Evolutionary conservation across 2,797 vertebrate genomes (phyloP), one percentile per base, ranked within the genome.

Genomic region (Notolabrus celidotus): DNA sequence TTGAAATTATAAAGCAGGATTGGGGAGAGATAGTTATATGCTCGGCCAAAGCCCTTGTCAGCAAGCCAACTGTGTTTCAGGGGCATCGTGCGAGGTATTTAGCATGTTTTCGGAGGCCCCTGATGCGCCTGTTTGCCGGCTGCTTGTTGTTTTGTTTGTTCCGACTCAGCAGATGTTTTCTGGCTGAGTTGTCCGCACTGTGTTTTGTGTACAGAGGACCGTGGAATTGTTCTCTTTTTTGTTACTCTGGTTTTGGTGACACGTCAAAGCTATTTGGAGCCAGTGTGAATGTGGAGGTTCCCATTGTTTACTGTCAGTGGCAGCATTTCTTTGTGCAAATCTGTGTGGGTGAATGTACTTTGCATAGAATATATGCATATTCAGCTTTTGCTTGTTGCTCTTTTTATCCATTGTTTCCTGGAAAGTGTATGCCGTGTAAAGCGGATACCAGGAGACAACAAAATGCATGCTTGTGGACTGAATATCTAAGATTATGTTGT

Each of bases 101-200:
- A 67, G 46, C 64, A 41, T 83, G 79, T 88, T 87, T 78, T 75
- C 51, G 9, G 74, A 69, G 77, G 77, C 63, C 71, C 58, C 65
- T 4, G 19, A 64, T n/a, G 42, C 22, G 52, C 51, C 67, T 60
- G 63, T 58, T 65, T 49, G 34, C 63, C 55, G 33, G 38, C 76
- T 75, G 58, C 61, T 72, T 80, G 71, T 79, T 77, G 74, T 86
- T 77, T 62, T 73, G 73, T 88, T 87, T 82, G 84, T 81, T 73
- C 67, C 64, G 55, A 89, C 77, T 88, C 86, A 89, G 87, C 89
- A 93, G 80, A 90, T 92, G 91, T 88, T 87, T 90, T 79, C 71
- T 67, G 80, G 80, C 79, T 77, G 57, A 46, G 68, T 70, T 64
- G 77, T 76, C 65, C 53, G 4, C 50, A 7, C 58, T 63, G 39